Evolutionary conservation across 1,140 invertebrate species (phyloP).

Genomic region (Heliconius hewitsoni): DNA sequence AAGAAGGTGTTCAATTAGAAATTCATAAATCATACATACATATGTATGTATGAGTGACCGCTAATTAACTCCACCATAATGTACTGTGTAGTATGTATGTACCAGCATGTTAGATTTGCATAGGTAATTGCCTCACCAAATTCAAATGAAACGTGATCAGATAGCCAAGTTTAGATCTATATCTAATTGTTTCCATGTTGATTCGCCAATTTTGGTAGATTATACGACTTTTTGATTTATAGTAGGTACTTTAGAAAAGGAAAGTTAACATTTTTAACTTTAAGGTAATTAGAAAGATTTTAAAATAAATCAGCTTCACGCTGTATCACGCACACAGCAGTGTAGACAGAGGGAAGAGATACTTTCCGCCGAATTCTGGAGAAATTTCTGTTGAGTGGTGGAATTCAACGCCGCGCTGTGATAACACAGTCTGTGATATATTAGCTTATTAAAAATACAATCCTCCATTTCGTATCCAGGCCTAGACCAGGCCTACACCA

Average conservation of each 20-base stretch:
- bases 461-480: no score
- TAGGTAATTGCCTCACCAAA: constrained; percentile 39
- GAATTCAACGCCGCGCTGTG: no score
- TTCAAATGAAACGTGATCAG: constrained; percentile 31
- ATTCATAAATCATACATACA: constrained; percentile 2
- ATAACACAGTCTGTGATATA: background rate
- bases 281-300: no score
- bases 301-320: no score
- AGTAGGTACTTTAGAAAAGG: background rate
- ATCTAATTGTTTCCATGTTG: constrained; percentile 14
- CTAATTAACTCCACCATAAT: constrained; percentile 7
- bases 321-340: no score
- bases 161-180: constrained; percentile 26
- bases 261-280: no score
- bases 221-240: background rate
- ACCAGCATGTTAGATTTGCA: constrained; percentile 31
- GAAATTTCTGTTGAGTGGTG: no score
- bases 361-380: no score
- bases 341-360: no score
- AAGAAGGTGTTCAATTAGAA: background rate
- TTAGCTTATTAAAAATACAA: no score
- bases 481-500: background rate
- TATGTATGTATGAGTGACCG: background rate
- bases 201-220: background rate
- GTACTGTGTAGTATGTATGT: background rate